A percentile compares a stretch with the other conserved stretches of the same genome.
Evolutionary conservation across 2,888 invertebrate species (phyloP).

Genomic region (Andrena haemorrhoa): DNA sequence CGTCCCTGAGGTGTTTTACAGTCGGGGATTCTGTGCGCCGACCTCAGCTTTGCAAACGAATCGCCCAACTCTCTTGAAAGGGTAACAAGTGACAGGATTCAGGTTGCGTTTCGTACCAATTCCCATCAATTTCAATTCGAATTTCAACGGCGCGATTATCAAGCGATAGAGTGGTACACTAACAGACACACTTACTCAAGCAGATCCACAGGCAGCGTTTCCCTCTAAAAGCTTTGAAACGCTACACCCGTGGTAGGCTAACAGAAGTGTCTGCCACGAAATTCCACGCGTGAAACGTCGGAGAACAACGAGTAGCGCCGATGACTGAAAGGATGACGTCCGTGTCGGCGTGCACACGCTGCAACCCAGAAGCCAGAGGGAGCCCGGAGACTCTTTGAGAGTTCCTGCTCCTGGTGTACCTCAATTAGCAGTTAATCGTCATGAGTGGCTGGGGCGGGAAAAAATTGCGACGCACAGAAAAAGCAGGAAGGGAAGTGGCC

Average conservation of each 20-base stretch:
- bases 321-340: background rate
- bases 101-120: no score
- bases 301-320: background rate
- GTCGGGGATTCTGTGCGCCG: slow-evolving; percentile 3
- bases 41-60: slow-evolving; percentile 22
- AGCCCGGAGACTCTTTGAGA: background rate
- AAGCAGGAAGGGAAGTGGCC: background rate
- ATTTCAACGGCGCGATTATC: no score
- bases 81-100: no score
- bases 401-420: background rate
- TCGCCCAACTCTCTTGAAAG: background rate
- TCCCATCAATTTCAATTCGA: no score
- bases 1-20: background rate
- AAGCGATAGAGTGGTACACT: no score
- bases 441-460: background rate
- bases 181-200: no score
- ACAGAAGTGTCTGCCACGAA: background rate
- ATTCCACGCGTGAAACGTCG: background rate
- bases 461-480: background rate
- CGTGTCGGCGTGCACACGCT: background rate
- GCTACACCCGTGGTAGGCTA: background rate
- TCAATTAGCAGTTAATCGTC: background rate
- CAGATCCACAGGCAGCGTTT: no score
- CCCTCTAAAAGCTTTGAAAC: no score
- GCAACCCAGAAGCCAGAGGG: background rate